phyloP scores from a whole-genome alignment of 2,797 vertebrate genomes.

The Enteromius argenteus region DNA sequence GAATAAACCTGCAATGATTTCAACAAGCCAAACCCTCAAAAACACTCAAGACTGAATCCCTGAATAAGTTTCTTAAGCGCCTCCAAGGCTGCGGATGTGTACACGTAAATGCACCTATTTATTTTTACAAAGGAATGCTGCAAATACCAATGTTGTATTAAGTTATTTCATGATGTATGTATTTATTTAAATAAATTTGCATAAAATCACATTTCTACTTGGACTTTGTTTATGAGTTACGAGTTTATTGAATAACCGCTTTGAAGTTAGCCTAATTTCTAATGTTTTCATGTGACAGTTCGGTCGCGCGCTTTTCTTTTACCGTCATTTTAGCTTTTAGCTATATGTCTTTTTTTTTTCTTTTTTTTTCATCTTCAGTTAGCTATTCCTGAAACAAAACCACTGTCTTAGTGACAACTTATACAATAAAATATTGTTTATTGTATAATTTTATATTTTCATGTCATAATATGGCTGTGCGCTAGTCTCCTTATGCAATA shows the following conservation, averaged over 20 bases:
- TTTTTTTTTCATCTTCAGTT: too few species aligned
- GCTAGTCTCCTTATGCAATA: not conserved
- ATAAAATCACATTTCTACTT: conserved; percentile 56
- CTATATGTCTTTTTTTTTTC: too few species aligned
- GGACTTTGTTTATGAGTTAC: conserved; percentile 10
- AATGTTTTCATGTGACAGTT: not conserved
- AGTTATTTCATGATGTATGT: conserved; percentile 68
- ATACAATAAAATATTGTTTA: not conserved
- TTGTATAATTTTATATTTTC: too few species aligned
- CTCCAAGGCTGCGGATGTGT: conserved; percentile 65
- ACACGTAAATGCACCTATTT: conserved; percentile 77
- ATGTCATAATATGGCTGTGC: not conserved
- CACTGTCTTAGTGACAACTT: not conserved
- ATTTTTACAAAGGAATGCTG: conserved; percentile 74
- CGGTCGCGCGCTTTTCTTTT: not conserved
- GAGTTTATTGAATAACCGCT: not conserved
- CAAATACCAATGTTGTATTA: conserved; percentile 70
- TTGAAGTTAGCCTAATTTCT: not conserved
- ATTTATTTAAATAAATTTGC: conserved; percentile 86
- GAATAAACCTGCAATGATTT: conserved; percentile 62
- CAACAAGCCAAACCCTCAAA: conserved; percentile 57
- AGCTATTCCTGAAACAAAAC: not conserved
- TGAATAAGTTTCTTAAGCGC: conserved; percentile 70
- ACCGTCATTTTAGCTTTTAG: not conserved
- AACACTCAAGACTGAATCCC: conserved; percentile 73